Evolutionary conservation across 2,888 invertebrate species (phyloP).

Genomic region (Frankliniella intonsa): DNA sequence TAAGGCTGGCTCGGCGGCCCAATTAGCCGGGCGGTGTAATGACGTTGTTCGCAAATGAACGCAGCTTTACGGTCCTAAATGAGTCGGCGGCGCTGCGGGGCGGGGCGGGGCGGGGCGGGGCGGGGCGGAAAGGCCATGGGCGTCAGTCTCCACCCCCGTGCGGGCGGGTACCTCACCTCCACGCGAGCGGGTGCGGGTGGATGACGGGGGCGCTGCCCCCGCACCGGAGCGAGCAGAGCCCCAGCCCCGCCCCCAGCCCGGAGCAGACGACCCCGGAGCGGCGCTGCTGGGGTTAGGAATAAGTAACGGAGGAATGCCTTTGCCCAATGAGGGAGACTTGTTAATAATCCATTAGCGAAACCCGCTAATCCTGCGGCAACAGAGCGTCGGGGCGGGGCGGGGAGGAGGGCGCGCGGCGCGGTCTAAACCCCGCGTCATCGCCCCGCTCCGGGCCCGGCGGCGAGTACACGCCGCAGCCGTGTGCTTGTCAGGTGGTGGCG

Average conservation of each 20-base stretch:
- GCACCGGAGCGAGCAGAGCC: no score
- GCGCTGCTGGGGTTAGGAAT: neutral
- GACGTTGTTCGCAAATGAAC: constrained; percentile 13
- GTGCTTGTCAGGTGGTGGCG: neutral
- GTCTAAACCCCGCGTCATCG: neutral
- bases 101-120: neutral
- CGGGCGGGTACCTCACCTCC: no score
- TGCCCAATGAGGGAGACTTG: neutral
- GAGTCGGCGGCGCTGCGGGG: neutral
- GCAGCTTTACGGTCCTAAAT: neutral
- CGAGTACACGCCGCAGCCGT: neutral
- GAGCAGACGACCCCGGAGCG: no score
- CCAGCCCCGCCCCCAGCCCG: no score
- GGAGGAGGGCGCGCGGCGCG: neutral
- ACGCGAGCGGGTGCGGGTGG: neutral
- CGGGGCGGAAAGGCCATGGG: neutral
- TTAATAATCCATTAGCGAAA: neutral
- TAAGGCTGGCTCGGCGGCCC: neutral
- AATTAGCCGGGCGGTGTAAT: neutral
- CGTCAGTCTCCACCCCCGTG: neutral
- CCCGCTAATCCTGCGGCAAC: constrained; percentile 6
- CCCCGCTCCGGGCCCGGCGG: neutral
- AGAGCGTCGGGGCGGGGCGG: neutral
- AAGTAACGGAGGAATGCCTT: neutral
- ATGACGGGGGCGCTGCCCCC: no score